Evolutionary conservation across 1,140 invertebrate genomes (phyloP), one percentile per base, ranked within the genome.

Genomic region (Atta colombica): DNA sequence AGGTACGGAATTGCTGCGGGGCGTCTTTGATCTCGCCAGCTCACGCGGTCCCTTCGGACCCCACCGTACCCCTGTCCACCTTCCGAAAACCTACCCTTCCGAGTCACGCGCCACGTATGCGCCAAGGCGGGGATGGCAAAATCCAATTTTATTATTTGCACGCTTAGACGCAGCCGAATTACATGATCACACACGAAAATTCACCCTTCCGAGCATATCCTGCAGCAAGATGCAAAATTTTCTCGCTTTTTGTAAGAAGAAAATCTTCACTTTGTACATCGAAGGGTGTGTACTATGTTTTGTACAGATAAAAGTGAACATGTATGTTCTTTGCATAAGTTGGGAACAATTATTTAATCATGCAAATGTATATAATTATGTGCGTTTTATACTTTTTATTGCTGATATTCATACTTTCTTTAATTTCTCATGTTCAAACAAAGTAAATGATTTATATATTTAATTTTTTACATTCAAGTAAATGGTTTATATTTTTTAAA

Each of bases 121-220:
- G 65, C 65, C 39, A 60, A 74, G 69, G 21, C 77, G 85, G 88
- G 89, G 91, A 78, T 89, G 31, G 84, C 80, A 49, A 93, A 93
- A 93, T 93, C 92, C 92, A 93, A 93, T 93, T 93, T 93, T 90
- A 91, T 90, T 92, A 87, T 92, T 91, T 90, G 90, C 80, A 66
- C 87, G 88, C 72, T 82, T 86, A 87, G 87, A 80, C 85, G 87
- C 65, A 77, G 72, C 82, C 90, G 72, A 92, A 90, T 91, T 91
- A 88, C 87, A 63, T 72, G 84, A 89, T 86, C 21, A 35, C 75
- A 68, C 69, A 25, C 88, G 69, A 55, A 81, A 74, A 82, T 89
- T 77, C 69, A 31, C 77, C 63, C 45, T 7, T 77, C 28, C 51
- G 6, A 25, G 28, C 60, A n/a, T 39, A 60, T 85, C 8, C 55